These are phyloP conservation scores for Teleiodes luculella DNA, from an alignment of 2,888 invertebrate species.

Conservation along the genomic window DNA sequence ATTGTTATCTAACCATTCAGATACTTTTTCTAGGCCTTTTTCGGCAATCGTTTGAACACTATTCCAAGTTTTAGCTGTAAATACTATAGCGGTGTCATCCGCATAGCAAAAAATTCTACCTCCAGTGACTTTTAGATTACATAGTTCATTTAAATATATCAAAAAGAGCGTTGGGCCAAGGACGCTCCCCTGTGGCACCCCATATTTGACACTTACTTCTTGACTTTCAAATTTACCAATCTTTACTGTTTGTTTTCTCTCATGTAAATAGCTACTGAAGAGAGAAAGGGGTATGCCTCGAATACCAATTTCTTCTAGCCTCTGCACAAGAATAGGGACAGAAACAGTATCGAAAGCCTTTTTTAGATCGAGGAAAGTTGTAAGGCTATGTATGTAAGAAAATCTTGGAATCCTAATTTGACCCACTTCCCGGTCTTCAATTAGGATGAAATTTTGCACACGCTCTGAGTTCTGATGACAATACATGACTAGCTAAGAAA, in stretches of 20 bases:
- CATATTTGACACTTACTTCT: neutral
- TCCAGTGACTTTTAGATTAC: slow-evolving; percentile 1
- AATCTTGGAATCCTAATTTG: too few relatives aligned
- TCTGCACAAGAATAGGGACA: slow-evolving; percentile 15
- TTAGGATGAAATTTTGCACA: too few relatives aligned
- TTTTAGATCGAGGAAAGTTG: too few relatives aligned
- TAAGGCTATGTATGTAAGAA: too few relatives aligned
- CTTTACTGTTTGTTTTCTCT: slow-evolving; percentile 7
- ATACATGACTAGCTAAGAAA: too few relatives aligned
- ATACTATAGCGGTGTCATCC: slow-evolving; percentile 13
- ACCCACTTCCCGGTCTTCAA: too few relatives aligned
- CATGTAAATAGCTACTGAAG: slow-evolving; percentile 15
- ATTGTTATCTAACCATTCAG: slow-evolving; percentile 6
- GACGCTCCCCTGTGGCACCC: slow-evolving; percentile 20
- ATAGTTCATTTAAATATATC: slow-evolving; percentile 19
- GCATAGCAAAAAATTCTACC: slow-evolving; percentile 4
- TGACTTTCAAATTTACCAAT: slow-evolving; percentile 7
- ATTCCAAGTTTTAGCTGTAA: neutral
- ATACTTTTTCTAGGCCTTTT: neutral
- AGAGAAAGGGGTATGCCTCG: slow-evolving; percentile 15
- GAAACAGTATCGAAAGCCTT: too few relatives aligned
- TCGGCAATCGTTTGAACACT: neutral
- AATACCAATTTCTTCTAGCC: slow-evolving; percentile 16
- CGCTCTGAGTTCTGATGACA: too few relatives aligned
- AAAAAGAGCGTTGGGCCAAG: slow-evolving; percentile 20